Evolutionary conservation across 2,888 invertebrate genomes (phyloP).

Genomic region (Phlogophora meticulosa): DNA sequence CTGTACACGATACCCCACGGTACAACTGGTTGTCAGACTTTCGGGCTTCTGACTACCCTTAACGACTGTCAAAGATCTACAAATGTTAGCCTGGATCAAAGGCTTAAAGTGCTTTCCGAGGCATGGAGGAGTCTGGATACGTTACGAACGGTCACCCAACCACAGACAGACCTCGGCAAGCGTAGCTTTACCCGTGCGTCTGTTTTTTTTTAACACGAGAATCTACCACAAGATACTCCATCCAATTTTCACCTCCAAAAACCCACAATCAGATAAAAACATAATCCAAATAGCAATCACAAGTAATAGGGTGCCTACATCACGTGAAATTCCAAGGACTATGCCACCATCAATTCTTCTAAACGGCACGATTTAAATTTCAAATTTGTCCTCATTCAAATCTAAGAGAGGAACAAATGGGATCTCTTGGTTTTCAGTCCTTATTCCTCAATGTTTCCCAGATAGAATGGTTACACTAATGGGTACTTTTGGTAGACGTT

Average conservation of each 20-base stretch:
- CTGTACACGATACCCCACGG: no score
- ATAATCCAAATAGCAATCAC: conserved; percentile 55
- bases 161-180: no score
- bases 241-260: conserved; percentile 4
- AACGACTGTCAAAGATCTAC: no score
- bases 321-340: conserved; percentile 54
- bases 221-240: neutral
- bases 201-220: no score
- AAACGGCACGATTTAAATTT: conserved; percentile 73
- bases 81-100: no score
- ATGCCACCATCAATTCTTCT: conserved; percentile 59
- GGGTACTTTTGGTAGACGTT: conserved; percentile 46
- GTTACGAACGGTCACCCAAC: no score
- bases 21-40: no score
- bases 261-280: conserved; percentile 41
- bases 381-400: conserved; percentile 77
- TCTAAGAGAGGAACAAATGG: conserved; percentile 72
- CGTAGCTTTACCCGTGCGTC: no score
- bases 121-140: no score
- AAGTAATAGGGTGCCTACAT: conserved; percentile 57
- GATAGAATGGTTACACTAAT: conserved; percentile 52
- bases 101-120: no score
- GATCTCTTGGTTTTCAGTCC: conserved; percentile 46
- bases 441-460: conserved; percentile 51
- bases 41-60: no score